Conservation (phyloP, 2,113 vertebrate species). For the Cyphomyrus plagiostoma region DNA sequence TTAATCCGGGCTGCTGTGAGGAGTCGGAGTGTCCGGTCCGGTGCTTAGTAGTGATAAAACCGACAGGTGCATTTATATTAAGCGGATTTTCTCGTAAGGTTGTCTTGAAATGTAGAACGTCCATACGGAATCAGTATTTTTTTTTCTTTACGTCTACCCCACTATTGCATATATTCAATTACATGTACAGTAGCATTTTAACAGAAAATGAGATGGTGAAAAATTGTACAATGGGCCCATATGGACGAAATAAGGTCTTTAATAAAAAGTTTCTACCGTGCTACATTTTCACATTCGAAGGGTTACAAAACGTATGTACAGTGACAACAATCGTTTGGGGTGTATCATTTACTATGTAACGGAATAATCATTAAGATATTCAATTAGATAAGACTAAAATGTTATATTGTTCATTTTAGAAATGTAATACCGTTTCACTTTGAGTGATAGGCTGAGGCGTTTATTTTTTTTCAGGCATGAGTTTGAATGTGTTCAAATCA, state of each 20-base stretch:
- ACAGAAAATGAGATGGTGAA: neutral
- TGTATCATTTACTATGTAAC: neutral
- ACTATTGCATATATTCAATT: neutral
- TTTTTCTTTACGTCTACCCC: neutral
- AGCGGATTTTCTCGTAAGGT: neutral
- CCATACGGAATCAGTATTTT: neutral
- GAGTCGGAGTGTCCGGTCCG: neutral
- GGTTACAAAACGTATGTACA: neutral
- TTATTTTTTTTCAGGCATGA: neutral
- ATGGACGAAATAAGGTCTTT: neutral
- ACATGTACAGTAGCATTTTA: neutral
- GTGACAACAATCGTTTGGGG: neutral
- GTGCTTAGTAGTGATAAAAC: neutral
- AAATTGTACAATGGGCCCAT: neutral
- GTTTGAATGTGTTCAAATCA: neutral
- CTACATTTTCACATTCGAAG: neutral
- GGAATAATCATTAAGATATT: neutral
- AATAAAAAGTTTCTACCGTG: neutral
- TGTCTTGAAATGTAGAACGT: neutral
- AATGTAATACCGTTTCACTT: neutral
- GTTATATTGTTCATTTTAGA: neutral
- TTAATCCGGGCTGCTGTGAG: neutral
- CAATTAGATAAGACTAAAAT: neutral
- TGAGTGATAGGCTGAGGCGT: neutral
- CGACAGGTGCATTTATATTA: neutral